Evolutionary conservation across 2,888 invertebrate genomes (phyloP).

Genomic region (Drosophila longiperda): DNA sequence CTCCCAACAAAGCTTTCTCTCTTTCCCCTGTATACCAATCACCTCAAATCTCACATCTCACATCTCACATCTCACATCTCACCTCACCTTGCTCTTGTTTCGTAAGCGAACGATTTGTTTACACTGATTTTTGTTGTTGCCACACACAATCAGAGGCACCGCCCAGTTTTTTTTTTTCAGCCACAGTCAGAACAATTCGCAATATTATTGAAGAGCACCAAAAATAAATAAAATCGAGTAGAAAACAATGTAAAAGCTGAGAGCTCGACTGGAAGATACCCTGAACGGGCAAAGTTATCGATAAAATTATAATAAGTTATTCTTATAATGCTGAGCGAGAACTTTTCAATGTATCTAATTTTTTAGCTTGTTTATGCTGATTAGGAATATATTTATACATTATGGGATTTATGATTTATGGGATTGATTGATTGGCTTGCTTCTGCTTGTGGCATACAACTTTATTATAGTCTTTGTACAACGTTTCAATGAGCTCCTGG

Average conservation of each 20-base stretch:
- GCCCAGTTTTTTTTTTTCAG: conserved; percentile 12
- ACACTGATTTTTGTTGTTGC: conserved; percentile 68
- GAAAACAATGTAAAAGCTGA: neutral
- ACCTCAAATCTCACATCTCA: conserved; percentile 4
- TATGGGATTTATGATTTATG: neutral
- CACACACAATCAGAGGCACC: conserved; percentile 51
- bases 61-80: conserved; percentile 8
- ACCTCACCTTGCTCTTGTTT: conserved; percentile 27
- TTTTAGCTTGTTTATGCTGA: neutral
- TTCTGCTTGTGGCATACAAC: neutral
- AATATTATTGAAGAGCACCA: conserved; percentile 55
- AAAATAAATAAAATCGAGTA: conserved; percentile 6
- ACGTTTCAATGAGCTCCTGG: neutral
- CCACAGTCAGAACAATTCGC: conserved; percentile 42
- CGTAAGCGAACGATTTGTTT: conserved; percentile 59
- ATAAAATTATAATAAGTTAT: neutral
- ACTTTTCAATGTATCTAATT: neutral
- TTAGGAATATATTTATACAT: neutral
- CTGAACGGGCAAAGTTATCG: neutral
- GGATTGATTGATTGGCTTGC: neutral
- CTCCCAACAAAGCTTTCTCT: conserved; percentile 7
- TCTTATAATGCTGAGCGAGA: neutral
- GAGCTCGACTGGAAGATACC: neutral
- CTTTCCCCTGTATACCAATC: neutral
- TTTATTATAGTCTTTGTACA: neutral